phyloP scores from a whole-genome alignment of 2,113 vertebrate species.

The Periophthalmus modestus region DNA sequence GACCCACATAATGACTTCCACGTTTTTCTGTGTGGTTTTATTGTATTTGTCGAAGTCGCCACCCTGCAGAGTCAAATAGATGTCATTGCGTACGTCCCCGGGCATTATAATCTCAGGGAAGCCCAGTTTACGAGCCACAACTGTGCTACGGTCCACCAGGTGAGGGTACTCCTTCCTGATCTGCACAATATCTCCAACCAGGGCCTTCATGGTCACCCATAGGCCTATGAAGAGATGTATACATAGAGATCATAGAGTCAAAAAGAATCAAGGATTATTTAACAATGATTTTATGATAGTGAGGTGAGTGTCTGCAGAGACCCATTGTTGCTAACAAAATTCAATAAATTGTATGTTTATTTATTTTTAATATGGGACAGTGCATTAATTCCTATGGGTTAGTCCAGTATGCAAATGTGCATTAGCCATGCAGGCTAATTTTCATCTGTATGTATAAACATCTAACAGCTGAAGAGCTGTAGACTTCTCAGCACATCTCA shows the following conservation, averaged over 20 bases:
- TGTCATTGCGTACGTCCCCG: conserved; percentile 96
- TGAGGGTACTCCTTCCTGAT: conserved; percentile 96
- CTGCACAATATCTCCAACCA: conserved; percentile 91
- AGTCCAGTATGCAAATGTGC: no score
- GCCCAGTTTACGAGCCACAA: conserved; percentile 93
- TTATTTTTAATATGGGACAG: no score
- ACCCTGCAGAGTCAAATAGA: conserved; percentile 89
- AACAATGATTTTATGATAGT: no score
- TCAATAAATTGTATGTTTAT: no score
- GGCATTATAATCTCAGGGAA: conserved; percentile 99
- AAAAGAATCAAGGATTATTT: no score
- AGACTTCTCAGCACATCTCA: no score
- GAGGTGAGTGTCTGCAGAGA: background rate
- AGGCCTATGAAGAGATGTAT: conserved; percentile 76
- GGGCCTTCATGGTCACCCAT: conserved; percentile 97
- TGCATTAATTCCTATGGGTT: no score
- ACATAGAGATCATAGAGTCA: background rate
- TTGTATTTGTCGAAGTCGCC: conserved; percentile 98
- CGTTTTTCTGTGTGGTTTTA: conserved; percentile 96
- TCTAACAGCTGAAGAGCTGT: background rate
- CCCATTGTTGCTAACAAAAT: background rate
- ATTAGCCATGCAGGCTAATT: no score
- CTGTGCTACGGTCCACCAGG: conserved; percentile 94
- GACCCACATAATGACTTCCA: conserved; percentile 97
- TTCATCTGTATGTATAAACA: background rate